Evolutionary conservation across 2,888 invertebrate genomes (phyloP).

Genomic region (Drosophila ustulata): DNA sequence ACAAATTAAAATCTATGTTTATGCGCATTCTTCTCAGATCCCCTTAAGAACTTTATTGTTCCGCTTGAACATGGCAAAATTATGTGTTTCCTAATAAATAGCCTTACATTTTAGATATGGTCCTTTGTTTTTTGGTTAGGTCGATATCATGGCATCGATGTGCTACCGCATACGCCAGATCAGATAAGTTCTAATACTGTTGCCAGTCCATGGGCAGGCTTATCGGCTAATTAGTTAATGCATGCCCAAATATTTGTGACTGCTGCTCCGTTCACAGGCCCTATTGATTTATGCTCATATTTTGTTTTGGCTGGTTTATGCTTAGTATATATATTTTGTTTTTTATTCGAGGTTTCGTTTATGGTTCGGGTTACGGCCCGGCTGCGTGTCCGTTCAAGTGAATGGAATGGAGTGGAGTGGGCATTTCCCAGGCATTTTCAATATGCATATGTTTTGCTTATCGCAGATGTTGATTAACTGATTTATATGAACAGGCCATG

Average conservation of each 20-base stretch:
- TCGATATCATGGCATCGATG: background rate
- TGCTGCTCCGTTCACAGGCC: constrained; percentile 44
- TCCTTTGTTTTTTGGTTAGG: background rate
- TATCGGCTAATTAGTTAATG: constrained; percentile 69
- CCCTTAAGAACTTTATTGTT: background rate
- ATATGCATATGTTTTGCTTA: constrained; percentile 62
- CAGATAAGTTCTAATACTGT: constrained; percentile 29
- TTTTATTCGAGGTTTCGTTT: constrained; percentile 12
- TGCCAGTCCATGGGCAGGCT: constrained; percentile 8
- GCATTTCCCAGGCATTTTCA: constrained; percentile 47
- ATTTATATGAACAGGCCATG: constrained; percentile 58
- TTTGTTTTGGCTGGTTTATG: constrained; percentile 53
- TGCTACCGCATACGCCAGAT: constrained; percentile 28
- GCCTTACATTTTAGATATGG: background rate
- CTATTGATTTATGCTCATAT: constrained; percentile 76
- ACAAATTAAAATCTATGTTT: too few species aligned
- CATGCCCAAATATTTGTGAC: constrained; percentile 50
- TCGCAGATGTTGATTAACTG: constrained; percentile 78
- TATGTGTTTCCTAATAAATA: background rate
- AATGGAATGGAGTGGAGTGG: constrained; percentile 29
- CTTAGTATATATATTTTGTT: constrained; percentile 14
- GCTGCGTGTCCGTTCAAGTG: constrained; percentile 35
- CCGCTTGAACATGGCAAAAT: background rate
- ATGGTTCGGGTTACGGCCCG: constrained; percentile 22
- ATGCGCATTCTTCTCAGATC: too few species aligned